These are phyloP conservation scores for Eilema depressum DNA, from an alignment of 2,888 invertebrate species.

Conservation along the genomic window DNA sequence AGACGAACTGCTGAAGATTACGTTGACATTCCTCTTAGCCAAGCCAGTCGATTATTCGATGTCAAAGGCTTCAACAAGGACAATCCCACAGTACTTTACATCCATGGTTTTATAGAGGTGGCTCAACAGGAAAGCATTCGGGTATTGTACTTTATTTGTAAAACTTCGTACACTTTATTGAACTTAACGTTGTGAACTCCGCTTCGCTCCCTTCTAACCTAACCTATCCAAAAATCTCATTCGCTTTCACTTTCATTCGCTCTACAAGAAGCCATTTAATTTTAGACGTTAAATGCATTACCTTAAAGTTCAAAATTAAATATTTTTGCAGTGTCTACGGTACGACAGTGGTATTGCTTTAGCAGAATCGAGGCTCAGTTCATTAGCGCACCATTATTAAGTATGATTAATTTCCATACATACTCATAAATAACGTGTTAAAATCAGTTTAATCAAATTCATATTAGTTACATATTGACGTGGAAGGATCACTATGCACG, in stretches of 20 bases:
- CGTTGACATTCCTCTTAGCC: conserved; percentile 81
- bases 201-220: too few species aligned
- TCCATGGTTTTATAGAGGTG: conserved; percentile 88
- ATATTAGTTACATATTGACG: neutral
- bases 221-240: too few species aligned
- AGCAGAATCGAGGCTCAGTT: too few species aligned
- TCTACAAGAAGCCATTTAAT: too few species aligned
- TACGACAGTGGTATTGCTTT: too few species aligned
- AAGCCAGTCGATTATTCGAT: conserved; percentile 77
- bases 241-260: too few species aligned
- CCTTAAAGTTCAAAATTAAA: too few species aligned
- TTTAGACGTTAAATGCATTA: too few species aligned
- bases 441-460: neutral
- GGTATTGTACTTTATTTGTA: conserved; percentile 52
- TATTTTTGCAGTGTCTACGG: too few species aligned
- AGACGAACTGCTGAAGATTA: conserved; percentile 75
- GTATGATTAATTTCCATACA: neutral
- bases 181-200: too few species aligned
- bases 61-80: conserved; percentile 79
- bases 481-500: neutral
- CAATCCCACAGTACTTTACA: conserved; percentile 85
- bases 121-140: conserved; percentile 87
- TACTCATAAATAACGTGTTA: neutral
- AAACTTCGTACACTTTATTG: neutral
- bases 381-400: too few species aligned